phyloP scores from a whole-genome alignment of 2,888 invertebrate genomes.

The Gryllus longicercus region DNA sequence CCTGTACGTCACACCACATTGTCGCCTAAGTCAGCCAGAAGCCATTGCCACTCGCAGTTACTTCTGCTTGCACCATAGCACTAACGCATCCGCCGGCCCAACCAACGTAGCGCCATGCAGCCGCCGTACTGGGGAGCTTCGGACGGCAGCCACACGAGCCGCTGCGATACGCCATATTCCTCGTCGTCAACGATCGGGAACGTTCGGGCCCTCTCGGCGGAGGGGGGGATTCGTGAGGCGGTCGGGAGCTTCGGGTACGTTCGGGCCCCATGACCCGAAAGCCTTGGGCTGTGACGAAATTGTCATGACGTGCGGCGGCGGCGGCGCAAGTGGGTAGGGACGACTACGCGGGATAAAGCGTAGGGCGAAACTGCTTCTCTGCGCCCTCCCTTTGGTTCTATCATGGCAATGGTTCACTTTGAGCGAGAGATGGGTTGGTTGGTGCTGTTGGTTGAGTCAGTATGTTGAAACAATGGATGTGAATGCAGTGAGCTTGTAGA shows the following conservation, averaged over 20 bases:
- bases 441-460: slow-evolving; percentile 30
- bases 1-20: slow-evolving; percentile 35
- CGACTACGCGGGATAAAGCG: slow-evolving; percentile 34
- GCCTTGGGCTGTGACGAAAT: slow-evolving; percentile 40
- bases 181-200: slow-evolving; percentile 28
- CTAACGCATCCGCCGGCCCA: slow-evolving; percentile 26
- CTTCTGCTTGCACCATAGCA: slow-evolving; percentile 32
- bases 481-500: too few species aligned
- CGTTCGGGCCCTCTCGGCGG: slow-evolving; percentile 22
- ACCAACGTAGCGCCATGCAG: slow-evolving; percentile 31
- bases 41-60: slow-evolving; percentile 30
- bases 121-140: slow-evolving; percentile 30
- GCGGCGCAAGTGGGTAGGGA: slow-evolving; percentile 26
- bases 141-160: background rate
- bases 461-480: slow-evolving; percentile 27
- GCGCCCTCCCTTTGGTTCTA: slow-evolving; percentile 27
- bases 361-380: slow-evolving; percentile 18
- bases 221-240: background rate
- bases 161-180: slow-evolving; percentile 4
- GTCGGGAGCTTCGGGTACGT: slow-evolving; percentile 35
- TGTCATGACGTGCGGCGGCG: slow-evolving; percentile 38
- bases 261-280: slow-evolving; percentile 39
- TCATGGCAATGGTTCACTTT: slow-evolving; percentile 35
- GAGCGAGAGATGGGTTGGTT: slow-evolving; percentile 35
- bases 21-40: slow-evolving; percentile 32